Evolutionary conservation across 2,888 invertebrate species (phyloP).

Genomic region (Drosophila rellima): DNA sequence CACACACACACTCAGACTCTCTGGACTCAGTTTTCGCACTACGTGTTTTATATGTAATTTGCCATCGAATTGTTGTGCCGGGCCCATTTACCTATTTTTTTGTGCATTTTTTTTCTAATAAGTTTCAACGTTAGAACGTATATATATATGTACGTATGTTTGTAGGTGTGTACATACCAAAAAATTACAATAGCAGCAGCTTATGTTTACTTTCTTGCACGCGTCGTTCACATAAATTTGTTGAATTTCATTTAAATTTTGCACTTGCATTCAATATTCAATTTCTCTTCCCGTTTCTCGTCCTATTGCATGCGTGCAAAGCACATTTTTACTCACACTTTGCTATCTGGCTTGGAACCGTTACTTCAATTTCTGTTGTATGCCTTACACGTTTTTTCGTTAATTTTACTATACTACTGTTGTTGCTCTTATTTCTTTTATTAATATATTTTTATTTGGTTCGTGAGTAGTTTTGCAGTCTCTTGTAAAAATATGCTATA

Average conservation of each 20-base stretch:
- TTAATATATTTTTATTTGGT: slow-evolving; percentile 9
- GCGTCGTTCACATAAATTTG: slow-evolving; percentile 54
- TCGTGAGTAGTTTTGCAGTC: slow-evolving; percentile 34
- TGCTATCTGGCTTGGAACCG: slow-evolving; percentile 61
- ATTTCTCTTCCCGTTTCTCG: slow-evolving; percentile 1
- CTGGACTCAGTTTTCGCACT: slow-evolving; percentile 19
- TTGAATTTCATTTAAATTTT: slow-evolving; percentile 65
- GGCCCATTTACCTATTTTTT: slow-evolving; percentile 32
- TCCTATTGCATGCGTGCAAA: slow-evolving; percentile 56
- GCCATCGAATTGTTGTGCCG: slow-evolving; percentile 50
- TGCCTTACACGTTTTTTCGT: slow-evolving; percentile 62
- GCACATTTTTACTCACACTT: slow-evolving; percentile 73
- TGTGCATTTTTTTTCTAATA: slow-evolving; percentile 6
- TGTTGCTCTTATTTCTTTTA: slow-evolving; percentile 33
- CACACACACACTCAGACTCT: slow-evolving; percentile 11
- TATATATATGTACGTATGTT: slow-evolving; percentile 10
- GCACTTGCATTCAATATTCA: slow-evolving; percentile 49
- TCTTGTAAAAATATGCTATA: slow-evolving; percentile 48
- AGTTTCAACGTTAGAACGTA: slow-evolving; percentile 3
- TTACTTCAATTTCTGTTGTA: slow-evolving; percentile 63
- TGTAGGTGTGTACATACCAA: slow-evolving; percentile 47
- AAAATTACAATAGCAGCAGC: slow-evolving; percentile 25
- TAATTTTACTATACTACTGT: slow-evolving; percentile 54
- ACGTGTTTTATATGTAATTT: slow-evolving; percentile 34
- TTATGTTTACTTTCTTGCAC: slow-evolving; percentile 42